phyloP scores from a whole-genome alignment of 1,140 invertebrate species.

The Drosophila mauritiana region DNA sequence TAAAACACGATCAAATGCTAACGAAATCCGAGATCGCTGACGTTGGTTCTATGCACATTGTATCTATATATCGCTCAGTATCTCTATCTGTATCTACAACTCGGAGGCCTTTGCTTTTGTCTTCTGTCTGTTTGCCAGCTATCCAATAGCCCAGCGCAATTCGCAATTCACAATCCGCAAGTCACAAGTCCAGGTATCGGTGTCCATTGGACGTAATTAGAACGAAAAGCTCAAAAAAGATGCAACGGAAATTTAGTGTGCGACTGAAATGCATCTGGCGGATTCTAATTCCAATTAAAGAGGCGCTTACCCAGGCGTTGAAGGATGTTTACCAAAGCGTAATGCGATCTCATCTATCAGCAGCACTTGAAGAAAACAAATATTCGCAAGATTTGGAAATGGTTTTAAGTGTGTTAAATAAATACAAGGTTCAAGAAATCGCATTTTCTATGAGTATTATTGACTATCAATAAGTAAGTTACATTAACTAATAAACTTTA shows the following conservation, averaged over 20 bases:
- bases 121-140: conserved; percentile 21
- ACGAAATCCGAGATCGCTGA: conserved; percentile 59
- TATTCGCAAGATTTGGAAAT: neutral
- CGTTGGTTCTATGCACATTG: conserved; percentile 43
- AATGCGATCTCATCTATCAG: conserved; percentile 41
- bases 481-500: no score
- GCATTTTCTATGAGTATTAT: no score
- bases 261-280: conserved; percentile 68
- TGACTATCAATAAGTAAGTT: no score
- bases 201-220: conserved; percentile 69
- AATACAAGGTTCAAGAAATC: no score
- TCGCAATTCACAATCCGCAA: neutral
- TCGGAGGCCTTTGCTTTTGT: neutral
- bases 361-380: conserved; percentile 6
- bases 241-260: conserved; percentile 28
- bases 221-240: conserved; percentile 59
- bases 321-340: conserved; percentile 64
- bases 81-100: conserved; percentile 8
- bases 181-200: conserved; percentile 42
- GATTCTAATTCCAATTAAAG: conserved; percentile 77
- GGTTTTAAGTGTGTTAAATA: no score
- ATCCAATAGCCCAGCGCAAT: conserved; percentile 35
- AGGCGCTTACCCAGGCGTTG: conserved; percentile 64
- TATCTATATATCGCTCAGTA: conserved; percentile 14
- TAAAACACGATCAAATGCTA: conserved; percentile 67